Conservation (phyloP, 92 coral and sea anemone genomes). For the Galaxea fascicularis region DNA sequence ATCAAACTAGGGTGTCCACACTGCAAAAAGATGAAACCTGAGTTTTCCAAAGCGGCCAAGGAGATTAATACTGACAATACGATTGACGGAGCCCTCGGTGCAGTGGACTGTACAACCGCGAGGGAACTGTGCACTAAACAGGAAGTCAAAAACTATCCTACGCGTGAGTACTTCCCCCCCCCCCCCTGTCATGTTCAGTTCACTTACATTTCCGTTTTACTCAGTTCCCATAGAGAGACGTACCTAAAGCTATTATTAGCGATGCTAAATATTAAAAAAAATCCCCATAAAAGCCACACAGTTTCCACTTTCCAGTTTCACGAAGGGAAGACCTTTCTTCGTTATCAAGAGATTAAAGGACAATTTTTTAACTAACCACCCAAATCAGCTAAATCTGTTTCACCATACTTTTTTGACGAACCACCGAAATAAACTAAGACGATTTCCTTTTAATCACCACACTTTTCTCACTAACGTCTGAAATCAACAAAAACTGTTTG, state of each 20-base stretch:
- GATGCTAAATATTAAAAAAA: no score
- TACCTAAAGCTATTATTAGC: no score
- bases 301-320: background rate
- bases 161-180: slow-evolving; percentile 72
- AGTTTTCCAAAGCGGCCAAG: slow-evolving; percentile 83
- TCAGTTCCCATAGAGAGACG: no score
- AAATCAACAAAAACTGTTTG: no score
- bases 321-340: background rate
- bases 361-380: no score
- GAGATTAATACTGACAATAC: slow-evolving; percentile 75
- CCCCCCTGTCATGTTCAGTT: background rate
- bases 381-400: no score
- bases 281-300: background rate
- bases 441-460: no score
- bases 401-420: no score
- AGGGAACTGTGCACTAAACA: slow-evolving; percentile 65
- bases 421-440: no score
- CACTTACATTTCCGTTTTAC: background rate
- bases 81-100: slow-evolving; percentile 92
- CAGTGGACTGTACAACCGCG: slow-evolving; percentile 86
- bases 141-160: slow-evolving; percentile 87
- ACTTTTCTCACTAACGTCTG: no score
- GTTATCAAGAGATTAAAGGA: no score
- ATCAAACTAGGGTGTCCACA: slow-evolving; percentile 91
- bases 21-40: slow-evolving; percentile 93